phyloP scores from a whole-genome alignment of 2,113 vertebrate genomes.

The Laticauda laticaudata region DNA sequence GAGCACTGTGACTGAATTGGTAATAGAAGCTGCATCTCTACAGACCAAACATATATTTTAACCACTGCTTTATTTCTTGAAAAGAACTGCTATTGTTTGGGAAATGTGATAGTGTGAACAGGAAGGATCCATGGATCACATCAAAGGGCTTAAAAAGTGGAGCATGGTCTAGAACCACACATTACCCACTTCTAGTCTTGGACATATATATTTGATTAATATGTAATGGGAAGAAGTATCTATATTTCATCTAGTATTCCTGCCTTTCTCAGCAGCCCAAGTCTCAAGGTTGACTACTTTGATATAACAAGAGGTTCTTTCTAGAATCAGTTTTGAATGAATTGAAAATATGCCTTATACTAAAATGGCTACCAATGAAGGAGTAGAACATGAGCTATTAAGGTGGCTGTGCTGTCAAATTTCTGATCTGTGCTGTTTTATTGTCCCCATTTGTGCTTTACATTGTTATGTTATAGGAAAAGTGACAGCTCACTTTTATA shows the following conservation, averaged over 20 bases:
- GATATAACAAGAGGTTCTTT: slow-evolving; percentile 23
- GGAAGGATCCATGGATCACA: neutral
- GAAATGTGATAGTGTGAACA: neutral
- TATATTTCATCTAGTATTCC: slow-evolving; percentile 32
- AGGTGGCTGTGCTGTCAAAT: neutral
- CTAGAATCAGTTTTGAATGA: slow-evolving; percentile 27
- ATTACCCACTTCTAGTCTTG: neutral
- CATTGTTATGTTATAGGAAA: slow-evolving; percentile 15
- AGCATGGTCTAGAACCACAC: neutral
- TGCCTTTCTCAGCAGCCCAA: slow-evolving; percentile 26
- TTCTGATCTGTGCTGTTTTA: slow-evolving; percentile 13
- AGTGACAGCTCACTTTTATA: slow-evolving; percentile 1
- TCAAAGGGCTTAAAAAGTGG: neutral
- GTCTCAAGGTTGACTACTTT: neutral
- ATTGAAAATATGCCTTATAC: slow-evolving; percentile 25
- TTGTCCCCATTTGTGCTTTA: slow-evolving; percentile 24
- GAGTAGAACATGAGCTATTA: slow-evolving; percentile 18
- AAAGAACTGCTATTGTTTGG: neutral
- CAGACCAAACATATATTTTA: neutral
- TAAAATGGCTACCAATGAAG: slow-evolving; percentile 48
- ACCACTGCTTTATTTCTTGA: neutral
- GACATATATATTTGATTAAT: neutral
- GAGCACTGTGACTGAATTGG: neutral
- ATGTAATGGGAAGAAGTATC: slow-evolving; percentile 23
- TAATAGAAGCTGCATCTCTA: neutral